Conservation (phyloP, 2,888 invertebrate genomes). For the Orgyia antiqua region DNA sequence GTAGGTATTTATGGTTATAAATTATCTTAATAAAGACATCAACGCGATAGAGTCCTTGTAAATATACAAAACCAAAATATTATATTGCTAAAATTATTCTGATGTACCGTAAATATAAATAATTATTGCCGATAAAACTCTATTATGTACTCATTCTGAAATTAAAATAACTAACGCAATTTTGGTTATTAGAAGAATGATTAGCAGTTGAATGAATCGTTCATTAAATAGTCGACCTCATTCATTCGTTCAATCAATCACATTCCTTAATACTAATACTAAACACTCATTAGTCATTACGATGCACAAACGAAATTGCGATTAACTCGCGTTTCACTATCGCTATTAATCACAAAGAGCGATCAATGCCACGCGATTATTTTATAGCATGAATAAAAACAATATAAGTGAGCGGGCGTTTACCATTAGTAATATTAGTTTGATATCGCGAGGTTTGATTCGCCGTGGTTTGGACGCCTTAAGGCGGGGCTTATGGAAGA, state of each 20-base stretch:
- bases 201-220: conserved; percentile 20
- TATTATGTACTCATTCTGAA: too few relatives aligned
- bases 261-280: conserved; percentile 15
- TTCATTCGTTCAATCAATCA: conserved; percentile 26
- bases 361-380: conserved; percentile 55
- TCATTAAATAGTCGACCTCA: conserved; percentile 22
- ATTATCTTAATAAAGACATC: conserved; percentile 37
- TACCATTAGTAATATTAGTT: conserved; percentile 68
- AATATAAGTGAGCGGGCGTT: conserved; percentile 66
- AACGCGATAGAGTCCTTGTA: conserved; percentile 30
- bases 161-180: too few relatives aligned
- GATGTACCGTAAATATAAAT: too few relatives aligned
- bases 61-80: background rate
- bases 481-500: conserved; percentile 55
- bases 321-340: conserved; percentile 37
- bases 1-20: too few relatives aligned
- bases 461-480: conserved; percentile 69
- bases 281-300: conserved; percentile 34
- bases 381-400: conserved; percentile 74
- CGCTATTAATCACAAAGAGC: conserved; percentile 42
- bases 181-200: too few relatives aligned
- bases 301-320: conserved; percentile 28
- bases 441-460: conserved; percentile 72
- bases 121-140: too few relatives aligned
- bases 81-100: conserved; percentile 5